phyloP scores from a whole-genome alignment of 2,888 invertebrate genomes.

The Omphaloscelis lunosa region DNA sequence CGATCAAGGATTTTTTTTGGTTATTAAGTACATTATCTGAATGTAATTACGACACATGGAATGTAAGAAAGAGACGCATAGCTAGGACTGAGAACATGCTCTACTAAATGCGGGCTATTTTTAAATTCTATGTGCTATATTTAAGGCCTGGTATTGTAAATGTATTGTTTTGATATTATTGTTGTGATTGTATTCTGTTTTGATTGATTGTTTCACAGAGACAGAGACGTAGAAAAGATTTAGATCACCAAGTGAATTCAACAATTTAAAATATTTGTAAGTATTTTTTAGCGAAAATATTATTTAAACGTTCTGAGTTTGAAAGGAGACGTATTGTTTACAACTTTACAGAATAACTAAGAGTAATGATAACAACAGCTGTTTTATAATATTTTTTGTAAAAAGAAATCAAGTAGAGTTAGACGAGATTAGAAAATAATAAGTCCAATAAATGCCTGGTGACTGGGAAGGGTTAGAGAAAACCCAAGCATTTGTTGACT shows the following conservation, averaged over 20 bases:
- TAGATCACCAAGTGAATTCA: slow-evolving; percentile 3
- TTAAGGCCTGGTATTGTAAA: neutral
- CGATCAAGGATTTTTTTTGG: neutral
- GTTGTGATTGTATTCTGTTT: neutral
- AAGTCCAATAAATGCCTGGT: neutral
- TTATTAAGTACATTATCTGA: neutral
- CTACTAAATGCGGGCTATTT: neutral
- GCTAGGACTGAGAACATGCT: neutral
- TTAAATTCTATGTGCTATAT: neutral
- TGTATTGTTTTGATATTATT: slow-evolving; percentile 9
- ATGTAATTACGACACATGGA: neutral
- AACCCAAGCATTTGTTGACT: neutral
- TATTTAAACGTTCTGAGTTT: slow-evolving; percentile 22
- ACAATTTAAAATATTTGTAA: neutral
- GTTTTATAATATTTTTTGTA: neutral
- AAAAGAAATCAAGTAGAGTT: neutral
- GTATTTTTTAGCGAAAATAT: slow-evolving; percentile 1
- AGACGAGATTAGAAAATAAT: neutral
- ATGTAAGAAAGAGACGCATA: neutral
- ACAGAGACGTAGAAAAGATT: neutral
- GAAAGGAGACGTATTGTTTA: slow-evolving; percentile 10
- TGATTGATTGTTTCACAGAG: slow-evolving; percentile 23
- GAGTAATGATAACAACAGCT: slow-evolving; percentile 20
- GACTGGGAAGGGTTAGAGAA: neutral
- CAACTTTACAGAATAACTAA: slow-evolving; percentile 30